Evolutionary conservation across 1,140 invertebrate genomes (phyloP), one percentile per base, ranked within the genome.

Genomic region (Nymphalis io): DNA sequence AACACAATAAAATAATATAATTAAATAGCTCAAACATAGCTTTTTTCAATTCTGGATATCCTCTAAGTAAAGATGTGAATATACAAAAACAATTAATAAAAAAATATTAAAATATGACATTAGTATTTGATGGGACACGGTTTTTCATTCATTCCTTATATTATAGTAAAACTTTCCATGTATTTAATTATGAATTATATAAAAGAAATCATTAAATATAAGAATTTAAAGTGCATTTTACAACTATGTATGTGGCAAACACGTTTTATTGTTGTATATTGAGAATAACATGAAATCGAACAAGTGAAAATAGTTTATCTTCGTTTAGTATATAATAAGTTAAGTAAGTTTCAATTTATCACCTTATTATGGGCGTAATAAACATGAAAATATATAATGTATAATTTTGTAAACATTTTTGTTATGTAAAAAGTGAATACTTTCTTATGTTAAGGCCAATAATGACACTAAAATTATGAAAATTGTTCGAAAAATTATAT

Each of bases 241-340:
- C 80, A 72, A 70, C 57, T 63, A 72, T 79, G 78, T 82, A 82
- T 76, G 70, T 77, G 67, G 65, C 72, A 69, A 75, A 79, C 69
- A 69, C 68, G 62, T 79, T 80, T 74, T 84, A 77, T 83, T 80
- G 74, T 85, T 87, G 76, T 86, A 85, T 88, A 86, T 84, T 82
- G 76, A 81, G 73, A 75, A 61, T 83, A 81, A 84, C 76, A 85
- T 86, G 82, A 85, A 87, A 80, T 85, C 76, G 79, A 84, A 82
- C 81, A 80, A 85, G 79, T 74, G 73, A 48, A 74, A 78, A 73
- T 79, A 75, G 77, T 78, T 75, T 75, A 74, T 74, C 70, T 70
- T 74, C 51, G 60, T 69, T 63, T 70, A 71, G 58, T 66, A 46
- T 61, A 57, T 68, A 33, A 60, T 65, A 60, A 66, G 62, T 57